phyloP scores from a whole-genome alignment of 2,113 vertebrate species.

The Pseudonaja textilis region DNA sequence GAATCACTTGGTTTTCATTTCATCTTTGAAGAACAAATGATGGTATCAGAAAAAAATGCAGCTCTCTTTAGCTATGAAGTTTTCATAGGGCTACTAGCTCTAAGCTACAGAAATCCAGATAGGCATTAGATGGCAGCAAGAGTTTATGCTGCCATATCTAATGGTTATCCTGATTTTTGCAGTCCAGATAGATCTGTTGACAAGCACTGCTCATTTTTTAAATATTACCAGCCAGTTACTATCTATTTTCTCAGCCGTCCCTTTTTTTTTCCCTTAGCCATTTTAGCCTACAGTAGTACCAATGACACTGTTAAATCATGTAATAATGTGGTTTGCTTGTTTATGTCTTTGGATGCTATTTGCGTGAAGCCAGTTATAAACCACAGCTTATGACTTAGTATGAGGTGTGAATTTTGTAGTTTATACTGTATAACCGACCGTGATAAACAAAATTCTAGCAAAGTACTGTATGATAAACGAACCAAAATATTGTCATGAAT shows the following conservation, averaged over 20 bases:
- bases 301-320: background rate
- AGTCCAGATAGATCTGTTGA: background rate
- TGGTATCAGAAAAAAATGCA: background rate
- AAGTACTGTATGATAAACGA: background rate
- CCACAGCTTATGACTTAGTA: background rate
- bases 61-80: background rate
- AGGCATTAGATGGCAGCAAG: background rate
- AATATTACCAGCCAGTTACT: slow-evolving; percentile 12
- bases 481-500: background rate
- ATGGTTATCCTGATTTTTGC: background rate
- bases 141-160: background rate
- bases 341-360: background rate
- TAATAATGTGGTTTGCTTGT: background rate
- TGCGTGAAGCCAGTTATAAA: background rate
- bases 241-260: background rate
- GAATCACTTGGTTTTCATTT: background rate
- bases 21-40: slow-evolving; percentile 37
- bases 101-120: background rate
- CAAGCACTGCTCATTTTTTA: slow-evolving; percentile 38
- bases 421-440: background rate
- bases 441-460: background rate
- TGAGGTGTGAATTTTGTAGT: background rate
- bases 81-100: background rate
- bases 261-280: background rate
- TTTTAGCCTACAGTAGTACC: background rate